These are phyloP conservation scores for Cataglyphis hispanica DNA, from an alignment of 1,140 invertebrate species.

Conservation along the genomic window DNA sequence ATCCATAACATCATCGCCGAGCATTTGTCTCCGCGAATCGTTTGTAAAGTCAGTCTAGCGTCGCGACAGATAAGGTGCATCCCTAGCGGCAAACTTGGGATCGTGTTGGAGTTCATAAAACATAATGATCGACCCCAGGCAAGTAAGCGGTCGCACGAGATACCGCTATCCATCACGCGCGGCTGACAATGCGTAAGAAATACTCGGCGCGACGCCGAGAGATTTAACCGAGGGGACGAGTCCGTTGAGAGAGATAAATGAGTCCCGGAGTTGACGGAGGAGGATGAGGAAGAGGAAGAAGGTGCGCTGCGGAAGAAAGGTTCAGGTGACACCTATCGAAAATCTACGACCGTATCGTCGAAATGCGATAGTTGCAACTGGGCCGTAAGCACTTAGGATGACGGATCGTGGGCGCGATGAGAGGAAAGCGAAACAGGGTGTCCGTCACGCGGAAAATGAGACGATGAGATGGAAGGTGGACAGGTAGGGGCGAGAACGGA, in stretches of 20 bases:
- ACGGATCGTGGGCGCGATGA: not conserved
- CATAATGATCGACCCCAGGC: conserved; percentile 28
- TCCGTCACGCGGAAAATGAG: not conserved
- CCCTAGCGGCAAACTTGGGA: conserved; percentile 17
- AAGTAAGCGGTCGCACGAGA: not conserved
- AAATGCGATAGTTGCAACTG: conserved; percentile 31
- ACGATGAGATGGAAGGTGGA: not conserved
- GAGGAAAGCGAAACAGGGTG: not conserved
- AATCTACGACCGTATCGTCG: not conserved
- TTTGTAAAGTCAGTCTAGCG: conserved; percentile 24
- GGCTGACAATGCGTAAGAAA: conserved; percentile 54
- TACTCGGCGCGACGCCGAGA: conserved; percentile 8
- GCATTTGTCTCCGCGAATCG: conserved; percentile 25
- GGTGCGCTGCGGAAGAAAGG: not conserved
- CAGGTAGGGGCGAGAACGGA: not conserved
- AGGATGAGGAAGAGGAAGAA: no score
- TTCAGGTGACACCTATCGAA: not conserved
- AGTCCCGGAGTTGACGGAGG: not conserved
- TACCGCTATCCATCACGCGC: conserved; percentile 35
- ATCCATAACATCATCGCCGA: conserved; percentile 19
- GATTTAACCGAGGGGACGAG: conserved; percentile 16
- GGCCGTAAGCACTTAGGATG: not conserved
- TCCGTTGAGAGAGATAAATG: conserved; percentile 35
- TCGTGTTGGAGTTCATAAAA: conserved; percentile 8
- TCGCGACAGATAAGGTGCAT: conserved; percentile 41